Conservation (phyloP, 2,113 vertebrate genomes). For the Tichodroma muraria region DNA sequence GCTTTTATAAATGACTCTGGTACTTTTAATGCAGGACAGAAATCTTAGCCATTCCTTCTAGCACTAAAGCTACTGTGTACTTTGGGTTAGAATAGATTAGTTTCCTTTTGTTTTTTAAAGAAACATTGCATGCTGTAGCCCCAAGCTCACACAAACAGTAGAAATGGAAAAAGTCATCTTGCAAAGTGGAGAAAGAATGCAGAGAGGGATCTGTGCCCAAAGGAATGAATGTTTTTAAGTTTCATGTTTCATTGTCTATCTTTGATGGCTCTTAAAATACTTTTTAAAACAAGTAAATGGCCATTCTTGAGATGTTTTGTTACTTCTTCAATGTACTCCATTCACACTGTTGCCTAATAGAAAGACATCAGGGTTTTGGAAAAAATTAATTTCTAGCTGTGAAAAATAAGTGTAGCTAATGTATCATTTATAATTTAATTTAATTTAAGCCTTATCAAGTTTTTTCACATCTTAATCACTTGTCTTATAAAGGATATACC, state of each 20-base stretch:
- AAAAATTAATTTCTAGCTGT: background rate
- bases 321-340: background rate
- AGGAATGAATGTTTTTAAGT: background rate
- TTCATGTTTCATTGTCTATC: background rate
- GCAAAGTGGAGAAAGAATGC: background rate
- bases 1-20: constrained; percentile 14
- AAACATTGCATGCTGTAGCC: background rate
- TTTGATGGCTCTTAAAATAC: background rate
- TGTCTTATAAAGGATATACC: background rate
- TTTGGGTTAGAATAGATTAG: constrained; percentile 7
- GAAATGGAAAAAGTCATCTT: background rate
- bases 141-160: background rate
- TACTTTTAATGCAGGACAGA: constrained; percentile 47
- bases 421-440: background rate
- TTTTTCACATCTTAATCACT: background rate
- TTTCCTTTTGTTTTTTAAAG: constrained; percentile 18
- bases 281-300: background rate
- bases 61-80: background rate
- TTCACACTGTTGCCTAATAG: background rate
- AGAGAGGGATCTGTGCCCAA: background rate
- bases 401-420: background rate
- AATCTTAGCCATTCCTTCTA: background rate
- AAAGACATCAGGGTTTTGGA: background rate
- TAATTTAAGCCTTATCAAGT: background rate
- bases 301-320: background rate